Base-by-base conservation (phyloP, 2,888 invertebrate species). In the Idaea straminata region DNA sequence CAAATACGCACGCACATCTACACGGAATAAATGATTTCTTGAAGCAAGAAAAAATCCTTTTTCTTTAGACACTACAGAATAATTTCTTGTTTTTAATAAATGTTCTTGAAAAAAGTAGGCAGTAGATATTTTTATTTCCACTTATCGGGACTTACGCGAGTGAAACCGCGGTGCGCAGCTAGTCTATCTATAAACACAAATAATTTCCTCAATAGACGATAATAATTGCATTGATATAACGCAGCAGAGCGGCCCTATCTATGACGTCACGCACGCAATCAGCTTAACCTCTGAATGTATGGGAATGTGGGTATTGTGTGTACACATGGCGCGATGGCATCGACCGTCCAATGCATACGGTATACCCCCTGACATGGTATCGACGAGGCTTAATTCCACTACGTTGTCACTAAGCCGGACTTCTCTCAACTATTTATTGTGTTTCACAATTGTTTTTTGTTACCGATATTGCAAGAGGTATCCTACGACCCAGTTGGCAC, bases 231-330 rank as follows among this genome's bases (percentile, higher is more conserved):
- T 47, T 47, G 47, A 7, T 10, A 13, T 74, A 77, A 80, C 79
- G 82, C 77, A 81, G 2, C 58, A 58, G 58, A n/a, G 63, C 69
- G 73, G 75, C 74, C 81, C 78, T 76, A 69, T 67, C 79, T 84
- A 83, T 92, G 91, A 90, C 91, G 92, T 88, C 89, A 92, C 88
- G 89, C 91, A 92, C 93, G 92, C 91, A 92, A 93, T 93, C 92
- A 92, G 93, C 93, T 93, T 93, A n/a, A 93, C 87, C 84, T 86
- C 86, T 85, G 85, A 87, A 87, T 89, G 88, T 92, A 92, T 93
- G 93, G 88, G 93, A 93, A 93, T 92, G 89, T 83, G 88, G 88
- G 90, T 80, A 92, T 93, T 93, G 93, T 93, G 84, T 72, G 81
- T 86, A 89, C 93, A 93, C 92, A 92, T 93, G 85, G 79, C 80